Conservation (phyloP, 2,113 vertebrate genomes). For the Phrynosoma blainvillii region DNA sequence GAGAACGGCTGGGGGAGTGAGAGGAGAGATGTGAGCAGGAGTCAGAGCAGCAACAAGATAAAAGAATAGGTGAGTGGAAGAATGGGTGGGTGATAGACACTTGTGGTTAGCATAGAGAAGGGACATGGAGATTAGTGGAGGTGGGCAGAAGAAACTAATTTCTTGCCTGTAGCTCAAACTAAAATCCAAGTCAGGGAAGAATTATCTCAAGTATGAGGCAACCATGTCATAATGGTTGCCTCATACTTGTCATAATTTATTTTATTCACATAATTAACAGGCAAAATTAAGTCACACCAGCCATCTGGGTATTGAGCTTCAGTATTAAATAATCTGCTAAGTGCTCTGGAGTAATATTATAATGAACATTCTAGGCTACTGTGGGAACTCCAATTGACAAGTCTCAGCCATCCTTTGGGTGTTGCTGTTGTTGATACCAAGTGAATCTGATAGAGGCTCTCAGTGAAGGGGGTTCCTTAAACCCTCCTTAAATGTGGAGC, state of each 20-base stretch:
- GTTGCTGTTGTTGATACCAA: background rate
- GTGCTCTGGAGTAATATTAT: background rate
- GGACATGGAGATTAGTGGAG: too few relatives aligned
- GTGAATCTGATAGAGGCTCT: background rate
- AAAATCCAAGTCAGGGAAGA: background rate
- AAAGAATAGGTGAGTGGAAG: background rate
- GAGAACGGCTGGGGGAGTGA: too few relatives aligned
- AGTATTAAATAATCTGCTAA: background rate
- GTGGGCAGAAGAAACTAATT: background rate
- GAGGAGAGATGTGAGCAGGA: background rate
- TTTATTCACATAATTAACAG: background rate
- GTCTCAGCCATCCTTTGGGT: background rate
- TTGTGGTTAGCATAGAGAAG: background rate
- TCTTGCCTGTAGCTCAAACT: background rate
- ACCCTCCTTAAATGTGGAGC: background rate
- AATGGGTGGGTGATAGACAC: background rate
- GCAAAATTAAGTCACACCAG: background rate
- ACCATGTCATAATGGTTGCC: background rate
- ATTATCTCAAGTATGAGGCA: too few relatives aligned
- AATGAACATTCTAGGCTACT: too few relatives aligned
- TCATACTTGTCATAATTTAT: background rate
- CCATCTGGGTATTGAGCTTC: background rate
- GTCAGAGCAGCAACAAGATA: background rate
- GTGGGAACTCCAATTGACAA: background rate
- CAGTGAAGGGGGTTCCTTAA: background rate